Evolutionary conservation across 2,113 vertebrate genomes (phyloP).

Genomic region (Lepisosteus oculatus): DNA sequence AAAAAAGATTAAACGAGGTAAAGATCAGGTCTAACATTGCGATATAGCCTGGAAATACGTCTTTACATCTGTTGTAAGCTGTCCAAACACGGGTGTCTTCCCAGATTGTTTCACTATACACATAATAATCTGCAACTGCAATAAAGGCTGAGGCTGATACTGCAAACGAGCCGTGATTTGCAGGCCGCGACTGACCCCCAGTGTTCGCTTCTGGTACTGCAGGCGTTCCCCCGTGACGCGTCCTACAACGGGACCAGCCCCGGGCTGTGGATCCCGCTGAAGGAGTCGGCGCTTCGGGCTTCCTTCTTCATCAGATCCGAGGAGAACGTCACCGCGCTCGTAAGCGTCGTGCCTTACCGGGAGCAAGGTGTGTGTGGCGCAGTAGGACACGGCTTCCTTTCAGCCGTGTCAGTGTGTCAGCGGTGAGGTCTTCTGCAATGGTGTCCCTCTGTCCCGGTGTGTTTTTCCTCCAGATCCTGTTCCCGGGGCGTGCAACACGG

Average conservation of each 20-base stretch:
- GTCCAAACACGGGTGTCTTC: too few relatives aligned
- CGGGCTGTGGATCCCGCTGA: constrained; percentile 20
- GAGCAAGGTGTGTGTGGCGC: constrained; percentile 12
- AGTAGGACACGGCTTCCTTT: too few relatives aligned
- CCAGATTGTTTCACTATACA: too few relatives aligned
- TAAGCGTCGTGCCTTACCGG: constrained; percentile 10
- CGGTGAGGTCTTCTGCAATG: too few relatives aligned
- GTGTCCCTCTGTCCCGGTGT: not conserved
- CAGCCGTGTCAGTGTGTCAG: too few relatives aligned
- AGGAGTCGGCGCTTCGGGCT: not conserved
- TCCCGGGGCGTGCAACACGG: constrained; percentile 26
- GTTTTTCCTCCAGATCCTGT: constrained; percentile 15
- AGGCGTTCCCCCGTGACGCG: constrained; percentile 15
- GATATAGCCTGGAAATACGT: too few relatives aligned
- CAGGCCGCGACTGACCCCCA: not conserved
- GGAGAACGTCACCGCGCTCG: not conserved
- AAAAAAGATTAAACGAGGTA: too few relatives aligned
- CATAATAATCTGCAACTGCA: too few relatives aligned
- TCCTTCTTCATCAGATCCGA: constrained; percentile 13
- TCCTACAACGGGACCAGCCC: constrained; percentile 22
- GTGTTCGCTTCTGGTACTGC: not conserved
- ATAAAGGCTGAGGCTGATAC: too few relatives aligned
- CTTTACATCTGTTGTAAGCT: too few relatives aligned
- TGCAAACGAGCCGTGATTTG: too few relatives aligned
- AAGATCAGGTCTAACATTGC: too few relatives aligned